Conservation (phyloP, 2,797 vertebrate genomes). For the Hypotaenidia philippensis region DNA sequence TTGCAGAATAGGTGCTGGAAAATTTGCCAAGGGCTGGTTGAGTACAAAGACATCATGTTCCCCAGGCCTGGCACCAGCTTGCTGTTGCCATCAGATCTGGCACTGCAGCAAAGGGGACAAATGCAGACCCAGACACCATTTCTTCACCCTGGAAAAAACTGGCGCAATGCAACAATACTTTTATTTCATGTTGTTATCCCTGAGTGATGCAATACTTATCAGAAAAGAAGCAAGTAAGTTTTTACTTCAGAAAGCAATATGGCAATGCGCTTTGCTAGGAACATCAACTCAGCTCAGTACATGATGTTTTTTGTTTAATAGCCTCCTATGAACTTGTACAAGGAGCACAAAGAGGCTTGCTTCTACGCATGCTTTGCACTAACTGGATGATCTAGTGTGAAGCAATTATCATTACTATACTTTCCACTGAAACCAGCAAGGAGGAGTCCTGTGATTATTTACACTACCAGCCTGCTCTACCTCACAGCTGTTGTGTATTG, state of each 20-base stretch:
- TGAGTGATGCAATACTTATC: not conserved
- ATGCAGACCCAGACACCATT: not conserved
- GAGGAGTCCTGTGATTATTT: no score
- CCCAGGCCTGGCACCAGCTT: not conserved
- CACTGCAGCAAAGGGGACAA: accelerated
- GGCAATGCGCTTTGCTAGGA: not conserved
- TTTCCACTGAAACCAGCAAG: no score
- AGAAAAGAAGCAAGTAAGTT: not conserved
- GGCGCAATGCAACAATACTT: not conserved
- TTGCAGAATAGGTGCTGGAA: not conserved
- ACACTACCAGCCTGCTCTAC: no score
- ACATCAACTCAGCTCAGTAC: not conserved
- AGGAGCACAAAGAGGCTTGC: not conserved
- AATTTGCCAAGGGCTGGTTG: not conserved
- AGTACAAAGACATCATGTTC: not conserved
- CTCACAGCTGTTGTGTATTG: no score
- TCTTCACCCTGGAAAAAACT: not conserved
- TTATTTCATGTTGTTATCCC: not conserved
- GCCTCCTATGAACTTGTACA: not conserved
- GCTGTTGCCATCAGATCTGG: not conserved
- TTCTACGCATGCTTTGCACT: not conserved
- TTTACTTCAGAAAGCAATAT: not conserved
- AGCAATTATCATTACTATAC: not conserved
- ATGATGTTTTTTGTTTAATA: not conserved
- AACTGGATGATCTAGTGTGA: not conserved